Percentiles rank a stretch among this genome's conserved stretches.
phyloP scores from a whole-genome alignment of 2,888 invertebrate species.

The Vesta saturnalis region DNA sequence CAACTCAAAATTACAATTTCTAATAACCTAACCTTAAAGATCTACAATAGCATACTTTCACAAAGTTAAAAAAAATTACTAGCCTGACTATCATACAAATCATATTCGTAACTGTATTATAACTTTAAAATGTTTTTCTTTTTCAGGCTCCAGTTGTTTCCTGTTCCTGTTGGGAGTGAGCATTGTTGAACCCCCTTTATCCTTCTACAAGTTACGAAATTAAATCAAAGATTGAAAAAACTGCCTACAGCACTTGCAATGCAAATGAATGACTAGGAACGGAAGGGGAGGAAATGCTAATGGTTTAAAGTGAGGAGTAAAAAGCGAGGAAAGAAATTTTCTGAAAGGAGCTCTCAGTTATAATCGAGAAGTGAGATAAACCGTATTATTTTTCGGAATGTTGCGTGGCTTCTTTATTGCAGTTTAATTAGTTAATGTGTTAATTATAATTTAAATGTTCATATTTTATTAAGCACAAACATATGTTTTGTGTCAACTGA shows the following conservation, averaged over 20 bases:
- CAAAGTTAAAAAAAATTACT: too few species aligned
- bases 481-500: conserved; percentile 46
- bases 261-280: conserved; percentile 8
- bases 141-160: too few species aligned
- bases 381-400: conserved; percentile 20
- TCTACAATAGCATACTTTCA: too few species aligned
- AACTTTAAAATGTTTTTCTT: too few species aligned
- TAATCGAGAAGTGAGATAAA: conserved; percentile 56
- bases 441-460: background rate
- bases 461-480: background rate
- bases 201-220: background rate
- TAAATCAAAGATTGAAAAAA: conserved; percentile 3
- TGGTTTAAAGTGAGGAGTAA: conserved; percentile 50
- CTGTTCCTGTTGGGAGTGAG: background rate
- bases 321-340: conserved; percentile 57
- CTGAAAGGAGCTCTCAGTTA: conserved; percentile 57
- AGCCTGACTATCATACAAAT: too few species aligned
- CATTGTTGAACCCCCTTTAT: background rate
- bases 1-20: too few species aligned
- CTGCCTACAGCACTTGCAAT: background rate
- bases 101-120: too few species aligned
- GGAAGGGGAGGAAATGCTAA: conserved; percentile 48
- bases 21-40: too few species aligned
- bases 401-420: conserved; percentile 12
- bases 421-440: background rate